Percentiles rank a stretch among this genome's conserved stretches.
Conservation (phyloP, 2,888 invertebrate genomes). For the Epinotia brunnichana region DNA sequence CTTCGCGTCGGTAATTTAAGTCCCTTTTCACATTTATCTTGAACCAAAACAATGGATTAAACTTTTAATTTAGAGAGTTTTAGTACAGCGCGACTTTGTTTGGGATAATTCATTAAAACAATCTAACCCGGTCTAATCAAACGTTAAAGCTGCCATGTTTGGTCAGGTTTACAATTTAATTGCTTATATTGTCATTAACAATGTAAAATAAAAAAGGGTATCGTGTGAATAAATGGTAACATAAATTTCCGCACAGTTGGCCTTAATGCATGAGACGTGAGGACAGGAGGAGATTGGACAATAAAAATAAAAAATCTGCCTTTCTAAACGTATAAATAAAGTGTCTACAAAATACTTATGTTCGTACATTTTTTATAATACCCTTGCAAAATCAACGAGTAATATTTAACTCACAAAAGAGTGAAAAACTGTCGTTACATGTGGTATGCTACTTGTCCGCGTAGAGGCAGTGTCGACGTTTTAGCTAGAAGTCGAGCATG, state of each 20-base stretch:
- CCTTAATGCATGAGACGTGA: conserved; percentile 9
- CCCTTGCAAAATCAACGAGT: too few relatives aligned
- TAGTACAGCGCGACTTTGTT: conserved; percentile 59
- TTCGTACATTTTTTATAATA: too few relatives aligned
- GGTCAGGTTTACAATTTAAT: conserved; percentile 52
- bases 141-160: conserved; percentile 51
- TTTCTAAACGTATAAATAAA: too few relatives aligned
- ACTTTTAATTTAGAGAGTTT: conserved; percentile 56
- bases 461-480: too few relatives aligned
- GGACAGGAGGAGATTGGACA: not conserved
- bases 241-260: conserved; percentile 15
- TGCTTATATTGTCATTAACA: conserved; percentile 14
- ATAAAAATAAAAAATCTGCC: too few relatives aligned
- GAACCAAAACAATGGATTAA: conserved; percentile 3
- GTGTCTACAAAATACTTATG: too few relatives aligned
- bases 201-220: conserved; percentile 7
- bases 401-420: too few relatives aligned
- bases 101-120: conserved; percentile 60
- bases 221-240: conserved; percentile 5
- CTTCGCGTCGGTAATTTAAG: not conserved
- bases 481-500: too few relatives aligned
- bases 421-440: too few relatives aligned
- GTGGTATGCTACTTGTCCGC: too few relatives aligned
- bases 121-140: conserved; percentile 58
- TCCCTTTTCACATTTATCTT: conserved; percentile 18